Base-by-base conservation (phyloP, 2,888 invertebrate species). In the Drosophila demipolita region DNA sequence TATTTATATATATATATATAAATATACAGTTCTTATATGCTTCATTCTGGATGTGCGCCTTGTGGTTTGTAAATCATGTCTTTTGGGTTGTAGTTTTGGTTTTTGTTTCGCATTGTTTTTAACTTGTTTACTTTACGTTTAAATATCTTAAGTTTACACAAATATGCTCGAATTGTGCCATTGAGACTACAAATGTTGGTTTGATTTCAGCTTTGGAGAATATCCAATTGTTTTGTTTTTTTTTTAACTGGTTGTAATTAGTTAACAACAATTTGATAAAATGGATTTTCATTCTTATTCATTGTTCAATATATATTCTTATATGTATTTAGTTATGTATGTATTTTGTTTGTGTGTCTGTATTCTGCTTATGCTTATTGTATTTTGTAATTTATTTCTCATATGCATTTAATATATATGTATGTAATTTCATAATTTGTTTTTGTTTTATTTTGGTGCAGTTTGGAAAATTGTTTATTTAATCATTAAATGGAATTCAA, bases 31-130 rank as follows among this genome's bases (percentile, higher is more conserved):
- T 65, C 6, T 55, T 65, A 70, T 73, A 78, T 70, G 64, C 58
- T 63, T 78, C 62, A 57, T 63, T 77, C 66, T 66, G 78, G 75
- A 83, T 89, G 87, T 89, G 86, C 81, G 87, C 78, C 78, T 29
- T 29, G 87, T 84, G 75, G 75, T 79, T 85, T 84, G 85, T 87
- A 89, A 85, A 85, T 86, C 90, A 90, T 90, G 90, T 86, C 90
- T 88, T 66, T 90, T 80, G 90, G 86, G 53, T 85, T 73, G 72
- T 69, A 60, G 55, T 40, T 66, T 66, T 66, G 48, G 23, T 23
- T 23, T 23, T 23, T 1, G n/a, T 33, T 52, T 53, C 32, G 11
- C 36, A n/a, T 45, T 40, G 29, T 54, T 57, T 58, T 73, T 15
- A 65, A 45, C 53, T 38, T 36, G 23, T 45, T 53, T 69, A 36